phyloP scores from a whole-genome alignment of 2,113 vertebrate species.

The Odontesthes bonariensis region DNA sequence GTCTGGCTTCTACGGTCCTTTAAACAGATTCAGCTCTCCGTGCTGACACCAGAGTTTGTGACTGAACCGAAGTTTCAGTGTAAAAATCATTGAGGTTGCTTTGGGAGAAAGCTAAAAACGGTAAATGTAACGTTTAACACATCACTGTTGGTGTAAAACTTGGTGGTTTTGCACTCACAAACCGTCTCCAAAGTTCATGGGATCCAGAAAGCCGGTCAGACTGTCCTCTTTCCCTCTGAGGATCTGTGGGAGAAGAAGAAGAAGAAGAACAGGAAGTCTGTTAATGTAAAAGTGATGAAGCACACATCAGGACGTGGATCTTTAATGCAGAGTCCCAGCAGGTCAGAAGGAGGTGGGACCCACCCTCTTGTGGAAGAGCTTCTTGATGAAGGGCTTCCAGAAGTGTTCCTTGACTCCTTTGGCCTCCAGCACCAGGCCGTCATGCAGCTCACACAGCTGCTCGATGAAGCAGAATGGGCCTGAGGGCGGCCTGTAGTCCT shows the following conservation, averaged over 20 bases:
- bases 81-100: too few species aligned
- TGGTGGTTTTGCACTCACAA: constrained; percentile 84
- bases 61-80: too few species aligned
- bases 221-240: constrained; percentile 92
- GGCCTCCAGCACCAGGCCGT: constrained; percentile 93
- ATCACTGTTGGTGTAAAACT: not conserved
- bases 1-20: too few species aligned
- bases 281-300: too few species aligned
- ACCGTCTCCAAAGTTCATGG: constrained; percentile 92
- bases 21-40: too few species aligned
- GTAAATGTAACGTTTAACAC: not conserved
- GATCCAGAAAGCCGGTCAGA: constrained; percentile 92
- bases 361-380: constrained; percentile 95
- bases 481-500: constrained; percentile 85
- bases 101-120: too few species aligned
- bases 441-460: constrained; percentile 90
- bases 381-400: constrained; percentile 96
- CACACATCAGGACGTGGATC: too few species aligned
- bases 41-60: too few species aligned
- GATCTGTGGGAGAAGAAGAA: constrained; percentile 78
- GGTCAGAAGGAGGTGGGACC: not conserved
- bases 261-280: not conserved
- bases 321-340: too few species aligned
- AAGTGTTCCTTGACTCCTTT: constrained; percentile 97
- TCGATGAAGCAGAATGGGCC: constrained; percentile 92